Evolutionary conservation across 2,888 invertebrate species (phyloP), one percentile per base, ranked within the genome.

Genomic region (Andrena camellia): DNA sequence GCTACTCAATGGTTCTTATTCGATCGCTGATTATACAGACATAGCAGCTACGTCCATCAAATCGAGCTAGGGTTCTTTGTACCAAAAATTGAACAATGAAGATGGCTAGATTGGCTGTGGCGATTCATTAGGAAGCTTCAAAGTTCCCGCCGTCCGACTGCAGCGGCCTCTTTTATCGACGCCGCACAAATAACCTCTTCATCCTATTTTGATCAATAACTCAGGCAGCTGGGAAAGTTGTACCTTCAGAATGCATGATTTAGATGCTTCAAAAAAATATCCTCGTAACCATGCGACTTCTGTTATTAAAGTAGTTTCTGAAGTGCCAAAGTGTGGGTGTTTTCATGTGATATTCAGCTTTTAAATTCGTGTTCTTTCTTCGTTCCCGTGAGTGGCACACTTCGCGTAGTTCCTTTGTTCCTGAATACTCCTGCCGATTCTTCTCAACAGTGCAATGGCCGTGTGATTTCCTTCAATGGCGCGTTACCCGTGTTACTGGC

Each of bases 151-250:
- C 67, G 50, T 26, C 70, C 71, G 69, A 78, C 80, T 69, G 35
- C 52, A 79, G 81, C 20, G 6, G 54, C 20, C 70, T 26, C 50
- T 60, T 73, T 81, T 76, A 84, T 64, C 85, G 75, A 78, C 59
- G 10, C 3, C 13, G 1, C 42, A 17, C 7, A 2, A 8, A 54
- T 20, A 6, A 71, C 7, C 33, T 5, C 8, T 7, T 23, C 20
- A 8, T 20, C 2, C 2, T 29, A 10, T 17, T 29, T 35, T 17
- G 20, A 10, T 29, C 29, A 48, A 50, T 35, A 29, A 17, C 7
- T 33, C 23, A 13, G 13, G 13, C 42, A 42, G 7, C 13, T n/a
- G 10, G 6, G 1, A 13, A 50, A 33, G 17, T 42, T 42, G 17
- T 5, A 42, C 13, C 42, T 4, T 42, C 42, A 4, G 13, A 42